Conservation (phyloP, 2,888 invertebrate species). For the Rotaria sp. region DNA sequence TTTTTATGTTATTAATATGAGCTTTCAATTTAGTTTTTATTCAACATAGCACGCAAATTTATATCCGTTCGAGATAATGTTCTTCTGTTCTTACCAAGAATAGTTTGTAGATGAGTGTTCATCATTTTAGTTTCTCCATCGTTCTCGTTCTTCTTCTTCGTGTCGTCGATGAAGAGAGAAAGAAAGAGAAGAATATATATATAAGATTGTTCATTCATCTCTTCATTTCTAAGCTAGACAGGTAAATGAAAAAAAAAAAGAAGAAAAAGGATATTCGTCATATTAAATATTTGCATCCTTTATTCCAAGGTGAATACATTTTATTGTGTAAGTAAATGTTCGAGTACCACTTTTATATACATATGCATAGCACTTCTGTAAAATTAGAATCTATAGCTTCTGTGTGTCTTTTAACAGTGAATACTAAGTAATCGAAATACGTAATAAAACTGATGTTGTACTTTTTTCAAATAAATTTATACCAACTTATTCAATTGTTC, state of each 20-base stretch:
- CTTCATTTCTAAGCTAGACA: not conserved
- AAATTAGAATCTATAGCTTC: not conserved
- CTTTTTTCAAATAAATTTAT: no score
- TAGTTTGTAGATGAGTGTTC: not conserved
- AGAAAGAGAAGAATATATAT: not conserved
- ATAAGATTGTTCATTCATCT: not conserved
- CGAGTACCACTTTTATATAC: not conserved
- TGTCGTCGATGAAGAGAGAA: not conserved
- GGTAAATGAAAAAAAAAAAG: not conserved
- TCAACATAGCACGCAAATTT: not conserved
- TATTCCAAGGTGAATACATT: not conserved
- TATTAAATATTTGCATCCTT: not conserved
- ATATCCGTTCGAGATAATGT: not conserved
- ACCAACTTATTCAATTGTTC: no score
- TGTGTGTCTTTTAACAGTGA: not conserved
- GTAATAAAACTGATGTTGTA: no score
- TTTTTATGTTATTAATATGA: not conserved
- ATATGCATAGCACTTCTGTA: no score
- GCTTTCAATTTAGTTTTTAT: not conserved
- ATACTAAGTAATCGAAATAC: not conserved
- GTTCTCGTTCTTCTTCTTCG: no score
- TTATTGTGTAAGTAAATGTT: not conserved
- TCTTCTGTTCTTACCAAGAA: not conserved
- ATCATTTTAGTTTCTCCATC: not conserved
- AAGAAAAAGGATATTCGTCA: not conserved